Evolutionary conservation across 2,797 vertebrate genomes (phyloP).

Genomic region (Ataeniobius toweri): DNA sequence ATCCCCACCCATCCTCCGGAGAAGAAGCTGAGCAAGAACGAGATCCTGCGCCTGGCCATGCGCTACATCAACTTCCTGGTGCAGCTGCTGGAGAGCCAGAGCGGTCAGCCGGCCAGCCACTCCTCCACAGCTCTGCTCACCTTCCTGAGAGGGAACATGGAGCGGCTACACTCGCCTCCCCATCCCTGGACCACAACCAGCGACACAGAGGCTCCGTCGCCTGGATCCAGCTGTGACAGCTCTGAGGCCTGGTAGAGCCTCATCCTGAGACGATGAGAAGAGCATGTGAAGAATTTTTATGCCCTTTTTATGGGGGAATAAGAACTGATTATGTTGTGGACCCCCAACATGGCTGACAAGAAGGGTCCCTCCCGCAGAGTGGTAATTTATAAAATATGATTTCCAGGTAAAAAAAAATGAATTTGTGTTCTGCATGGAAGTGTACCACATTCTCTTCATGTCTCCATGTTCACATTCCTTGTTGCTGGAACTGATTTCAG

Average conservation of each 20-base stretch:
- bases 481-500: constrained; percentile 62
- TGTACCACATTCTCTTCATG: constrained; percentile 62
- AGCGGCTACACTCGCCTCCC: constrained; percentile 75
- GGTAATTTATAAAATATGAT: constrained; percentile 41
- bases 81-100: constrained; percentile 90
- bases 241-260: constrained; percentile 81
- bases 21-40: constrained; percentile 98
- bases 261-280: not conserved
- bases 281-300: constrained; percentile 23
- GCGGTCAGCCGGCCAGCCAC: constrained; percentile 78
- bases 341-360: constrained; percentile 23
- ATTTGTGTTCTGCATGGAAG: constrained; percentile 73
- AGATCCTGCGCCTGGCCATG: constrained; percentile 96
- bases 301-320: constrained; percentile 16
- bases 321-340: constrained; percentile 40
- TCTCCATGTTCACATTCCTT: constrained; percentile 64
- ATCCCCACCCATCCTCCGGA: constrained; percentile 97
- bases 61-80: constrained; percentile 97
- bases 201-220: constrained; percentile 83
- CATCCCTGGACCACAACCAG: constrained; percentile 79
- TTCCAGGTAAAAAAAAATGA: constrained; percentile 45
- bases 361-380: constrained; percentile 12
- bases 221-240: constrained; percentile 82
- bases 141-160: constrained; percentile 82
- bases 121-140: constrained; percentile 78